phyloP scores from a whole-genome alignment of 2,113 vertebrate genomes.

The Scalopus aquaticus region DNA sequence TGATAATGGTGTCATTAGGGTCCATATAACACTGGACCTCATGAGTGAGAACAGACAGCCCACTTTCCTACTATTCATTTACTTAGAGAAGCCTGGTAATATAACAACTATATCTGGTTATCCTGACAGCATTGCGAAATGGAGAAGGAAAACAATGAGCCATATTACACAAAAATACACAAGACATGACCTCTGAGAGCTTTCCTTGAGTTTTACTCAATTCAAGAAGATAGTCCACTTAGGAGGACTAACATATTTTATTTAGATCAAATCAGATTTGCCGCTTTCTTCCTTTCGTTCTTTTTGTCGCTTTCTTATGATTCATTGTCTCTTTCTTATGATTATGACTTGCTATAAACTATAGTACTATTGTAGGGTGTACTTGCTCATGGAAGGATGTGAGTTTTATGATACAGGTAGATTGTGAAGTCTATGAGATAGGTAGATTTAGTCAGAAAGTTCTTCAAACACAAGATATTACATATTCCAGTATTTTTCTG shows the following conservation, averaged over 20 bases:
- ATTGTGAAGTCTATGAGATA: not conserved
- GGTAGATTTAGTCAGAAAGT: not conserved
- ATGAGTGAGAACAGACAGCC: accelerated
- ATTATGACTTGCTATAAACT: not conserved
- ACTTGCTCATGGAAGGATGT: not conserved
- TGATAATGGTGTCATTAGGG: not conserved
- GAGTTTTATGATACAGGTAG: not conserved
- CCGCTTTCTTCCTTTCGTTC: not conserved
- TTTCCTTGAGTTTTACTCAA: not conserved
- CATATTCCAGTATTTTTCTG: not conserved
- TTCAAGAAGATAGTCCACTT: not conserved
- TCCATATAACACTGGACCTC: not conserved
- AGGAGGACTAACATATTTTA: not conserved
- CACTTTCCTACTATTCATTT: not conserved
- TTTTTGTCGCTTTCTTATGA: not conserved
- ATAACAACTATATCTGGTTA: not conserved
- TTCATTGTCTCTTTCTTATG: not conserved
- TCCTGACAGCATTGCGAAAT: not conserved
- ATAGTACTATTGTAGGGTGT: not conserved
- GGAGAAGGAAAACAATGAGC: not conserved
- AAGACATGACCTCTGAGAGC: not conserved
- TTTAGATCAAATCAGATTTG: not conserved
- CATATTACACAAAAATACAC: not conserved
- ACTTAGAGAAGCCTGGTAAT: not conserved
- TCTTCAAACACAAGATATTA: not conserved